Percentiles rank a stretch among this genome's conserved stretches.
Evolutionary conservation across 2,888 invertebrate genomes (phyloP).

Genomic region (Stictocephala bisonia): DNA sequence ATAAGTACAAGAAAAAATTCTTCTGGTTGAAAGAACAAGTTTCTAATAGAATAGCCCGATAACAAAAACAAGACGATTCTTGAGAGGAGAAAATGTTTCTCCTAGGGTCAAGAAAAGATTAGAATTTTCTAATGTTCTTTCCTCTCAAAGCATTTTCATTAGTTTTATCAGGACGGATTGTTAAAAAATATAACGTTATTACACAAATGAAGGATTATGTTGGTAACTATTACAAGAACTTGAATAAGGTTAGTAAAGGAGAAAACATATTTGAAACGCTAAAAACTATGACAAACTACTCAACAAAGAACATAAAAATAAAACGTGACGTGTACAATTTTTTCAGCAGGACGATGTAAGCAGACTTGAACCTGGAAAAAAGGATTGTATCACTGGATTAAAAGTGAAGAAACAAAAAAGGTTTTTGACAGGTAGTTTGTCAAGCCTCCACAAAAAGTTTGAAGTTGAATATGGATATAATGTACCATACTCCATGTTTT

Average conservation of each 20-base stretch:
- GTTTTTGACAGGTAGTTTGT: not conserved
- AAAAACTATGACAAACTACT: not conserved
- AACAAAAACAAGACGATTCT: slow-evolving; percentile 36
- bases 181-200: slow-evolving; percentile 38
- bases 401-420: slow-evolving; percentile 29
- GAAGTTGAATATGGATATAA: slow-evolving; percentile 19
- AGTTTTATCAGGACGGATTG: slow-evolving; percentile 34
- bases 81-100: slow-evolving; percentile 42
- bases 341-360: slow-evolving; percentile 39
- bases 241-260: not conserved
- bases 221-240: slow-evolving; percentile 1
- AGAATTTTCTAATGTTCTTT: slow-evolving; percentile 26
- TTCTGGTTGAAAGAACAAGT: slow-evolving; percentile 32
- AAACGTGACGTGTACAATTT: slow-evolving; percentile 34
- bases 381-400: slow-evolving; percentile 7
- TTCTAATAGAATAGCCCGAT: slow-evolving; percentile 33
- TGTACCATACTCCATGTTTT: slow-evolving; percentile 28
- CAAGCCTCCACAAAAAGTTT: slow-evolving; percentile 28
- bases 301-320: slow-evolving; percentile 25
- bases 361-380: slow-evolving; percentile 17
- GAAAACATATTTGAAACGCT: not conserved
- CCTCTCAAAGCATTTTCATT: slow-evolving; percentile 31
- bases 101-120: slow-evolving; percentile 22
- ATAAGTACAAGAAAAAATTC: slow-evolving; percentile 41
- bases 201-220: slow-evolving; percentile 29